phyloP scores from a whole-genome alignment of 2,888 invertebrate genomes.

The Eucriotettix oculatus region DNA sequence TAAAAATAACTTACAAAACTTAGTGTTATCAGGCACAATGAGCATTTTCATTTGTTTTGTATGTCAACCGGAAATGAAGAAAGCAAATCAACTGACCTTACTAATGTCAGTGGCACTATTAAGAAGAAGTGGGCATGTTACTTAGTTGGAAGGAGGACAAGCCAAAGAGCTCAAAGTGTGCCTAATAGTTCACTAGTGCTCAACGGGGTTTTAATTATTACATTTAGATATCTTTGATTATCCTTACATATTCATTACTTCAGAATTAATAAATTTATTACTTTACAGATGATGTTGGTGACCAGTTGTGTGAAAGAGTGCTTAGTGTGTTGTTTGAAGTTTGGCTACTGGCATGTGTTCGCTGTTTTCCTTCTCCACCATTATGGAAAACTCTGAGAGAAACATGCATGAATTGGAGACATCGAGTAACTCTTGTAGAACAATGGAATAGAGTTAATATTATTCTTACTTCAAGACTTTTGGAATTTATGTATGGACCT shows the following conservation, averaged over 20 bases:
- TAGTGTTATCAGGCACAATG: too few relatives aligned
- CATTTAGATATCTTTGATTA: background rate
- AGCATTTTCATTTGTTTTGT: too few relatives aligned
- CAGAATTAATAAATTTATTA: background rate
- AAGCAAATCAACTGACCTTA: too few relatives aligned
- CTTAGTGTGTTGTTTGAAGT: slow-evolving; percentile 86
- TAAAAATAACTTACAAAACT: too few relatives aligned
- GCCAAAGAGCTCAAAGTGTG: background rate
- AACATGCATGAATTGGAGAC: slow-evolving; percentile 86
- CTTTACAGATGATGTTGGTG: slow-evolving; percentile 69
- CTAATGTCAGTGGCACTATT: too few relatives aligned
- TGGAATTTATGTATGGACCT: slow-evolving; percentile 79
- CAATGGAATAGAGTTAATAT: slow-evolving; percentile 92
- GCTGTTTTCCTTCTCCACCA: slow-evolving; percentile 86
- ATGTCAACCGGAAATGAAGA: too few relatives aligned
- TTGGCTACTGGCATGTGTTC: slow-evolving; percentile 56
- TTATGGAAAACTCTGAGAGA: slow-evolving; percentile 90
- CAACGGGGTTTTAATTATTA: background rate
- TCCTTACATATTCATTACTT: background rate
- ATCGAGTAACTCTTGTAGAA: slow-evolving; percentile 78
- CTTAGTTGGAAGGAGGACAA: too few relatives aligned
- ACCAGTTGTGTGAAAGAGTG: slow-evolving; percentile 86
- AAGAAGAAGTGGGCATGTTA: too few relatives aligned
- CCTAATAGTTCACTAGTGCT: background rate
- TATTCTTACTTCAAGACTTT: slow-evolving; percentile 66